Percentiles rank a stretch among this genome's conserved stretches.
These are phyloP conservation scores for Aphodius sticticus DNA, from an alignment of 2,888 invertebrate genomes.

Conservation along the genomic window DNA sequence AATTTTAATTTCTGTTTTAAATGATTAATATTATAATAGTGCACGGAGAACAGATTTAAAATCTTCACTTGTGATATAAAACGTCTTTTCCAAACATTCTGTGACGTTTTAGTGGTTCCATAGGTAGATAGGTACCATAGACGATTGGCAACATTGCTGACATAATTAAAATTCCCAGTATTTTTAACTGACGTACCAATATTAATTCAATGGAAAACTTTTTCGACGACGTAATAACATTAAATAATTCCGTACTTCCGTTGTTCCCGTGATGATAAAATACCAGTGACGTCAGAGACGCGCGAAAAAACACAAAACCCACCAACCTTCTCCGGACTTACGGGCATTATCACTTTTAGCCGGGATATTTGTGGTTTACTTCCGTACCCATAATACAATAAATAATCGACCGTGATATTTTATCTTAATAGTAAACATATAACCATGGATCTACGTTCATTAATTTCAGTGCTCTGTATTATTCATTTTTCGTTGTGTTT, in stretches of 20 bases:
- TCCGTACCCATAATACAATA: neutral
- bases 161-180: neutral
- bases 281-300: neutral
- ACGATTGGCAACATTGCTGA: neutral
- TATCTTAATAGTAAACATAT: neutral
- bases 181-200: neutral
- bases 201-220: neutral
- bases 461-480: neutral
- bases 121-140: too few species aligned
- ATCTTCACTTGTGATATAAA: too few species aligned
- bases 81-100: too few species aligned
- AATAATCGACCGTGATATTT: neutral
- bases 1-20: too few species aligned
- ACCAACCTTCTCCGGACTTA: neutral
- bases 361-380: neutral
- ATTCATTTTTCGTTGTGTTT: neutral
- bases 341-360: neutral
- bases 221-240: neutral
- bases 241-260: neutral
- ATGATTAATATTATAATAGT: too few species aligned
- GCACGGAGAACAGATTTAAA: too few species aligned
- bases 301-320: neutral
- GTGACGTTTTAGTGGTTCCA: too few species aligned
- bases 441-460: neutral
- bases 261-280: neutral